These are phyloP conservation scores for Epinephelus fuscoguttatus DNA, from an alignment of 2,113 vertebrate species.

Conservation along the genomic window DNA sequence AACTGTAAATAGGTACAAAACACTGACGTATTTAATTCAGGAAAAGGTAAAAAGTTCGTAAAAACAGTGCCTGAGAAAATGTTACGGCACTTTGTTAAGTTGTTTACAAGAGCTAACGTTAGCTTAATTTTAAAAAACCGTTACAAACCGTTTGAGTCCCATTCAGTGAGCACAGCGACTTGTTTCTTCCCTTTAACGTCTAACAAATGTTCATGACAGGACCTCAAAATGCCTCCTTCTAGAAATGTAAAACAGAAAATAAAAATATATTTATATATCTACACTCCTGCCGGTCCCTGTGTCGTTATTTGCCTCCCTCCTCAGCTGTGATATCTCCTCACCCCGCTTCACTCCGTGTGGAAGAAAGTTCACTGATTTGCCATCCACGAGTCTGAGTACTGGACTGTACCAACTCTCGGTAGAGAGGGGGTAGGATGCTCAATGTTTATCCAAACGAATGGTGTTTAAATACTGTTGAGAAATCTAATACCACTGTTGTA, in stretches of 20 bases:
- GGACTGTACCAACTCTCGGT: constrained; percentile 69
- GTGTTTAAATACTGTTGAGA: neutral
- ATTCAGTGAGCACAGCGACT: constrained; percentile 57
- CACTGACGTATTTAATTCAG: neutral
- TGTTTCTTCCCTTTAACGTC: neutral
- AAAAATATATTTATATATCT: neutral
- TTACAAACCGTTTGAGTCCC: constrained; percentile 74
- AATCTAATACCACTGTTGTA: rapidly evolving
- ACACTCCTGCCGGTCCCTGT: neutral
- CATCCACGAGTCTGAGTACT: constrained; percentile 37
- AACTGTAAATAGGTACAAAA: neutral
- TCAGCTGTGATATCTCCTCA: neutral
- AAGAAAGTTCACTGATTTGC: constrained; percentile 70
- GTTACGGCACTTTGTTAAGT: neutral
- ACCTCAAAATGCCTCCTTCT: neutral
- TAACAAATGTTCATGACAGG: neutral
- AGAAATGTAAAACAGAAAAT: neutral
- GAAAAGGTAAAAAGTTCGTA: neutral
- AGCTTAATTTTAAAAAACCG: neutral
- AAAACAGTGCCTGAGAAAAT: neutral
- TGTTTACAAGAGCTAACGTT: neutral
- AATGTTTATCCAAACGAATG: neutral
- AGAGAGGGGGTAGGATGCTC: neutral
- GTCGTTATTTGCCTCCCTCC: neutral
- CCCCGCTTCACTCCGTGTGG: constrained; percentile 30